Evolutionary conservation across 1,140 invertebrate genomes (phyloP).

Genomic region (Drosophila erecta): DNA sequence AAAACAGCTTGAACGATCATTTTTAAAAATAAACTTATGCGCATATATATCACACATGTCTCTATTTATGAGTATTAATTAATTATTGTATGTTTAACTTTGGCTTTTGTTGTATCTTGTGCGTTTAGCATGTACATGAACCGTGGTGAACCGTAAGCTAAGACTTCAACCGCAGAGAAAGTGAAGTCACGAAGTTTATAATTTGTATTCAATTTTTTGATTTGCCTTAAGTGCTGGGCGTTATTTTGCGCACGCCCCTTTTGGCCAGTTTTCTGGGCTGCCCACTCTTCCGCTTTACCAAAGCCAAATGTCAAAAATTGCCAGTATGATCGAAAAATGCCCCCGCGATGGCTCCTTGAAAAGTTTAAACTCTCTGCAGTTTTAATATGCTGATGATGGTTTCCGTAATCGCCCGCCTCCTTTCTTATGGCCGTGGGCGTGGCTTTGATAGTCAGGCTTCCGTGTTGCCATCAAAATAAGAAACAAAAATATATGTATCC

Average conservation of each 20-base stretch:
- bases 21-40: too few relatives aligned
- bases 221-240: conserved; percentile 47
- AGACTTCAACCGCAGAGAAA: conserved; percentile 25
- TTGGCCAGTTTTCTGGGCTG: conserved; percentile 22
- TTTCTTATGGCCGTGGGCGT: conserved; percentile 10
- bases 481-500: not conserved
- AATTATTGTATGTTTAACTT: too few relatives aligned
- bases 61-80: too few relatives aligned
- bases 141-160: not conserved
- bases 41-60: too few relatives aligned
- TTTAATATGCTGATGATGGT: conserved; percentile 26
- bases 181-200: conserved; percentile 21
- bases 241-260: conserved; percentile 22
- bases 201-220: conserved; percentile 27
- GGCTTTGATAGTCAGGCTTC: conserved; percentile 19
- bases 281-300: conserved; percentile 7
- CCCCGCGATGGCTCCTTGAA: not conserved
- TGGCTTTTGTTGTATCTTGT: too few relatives aligned
- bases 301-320: conserved; percentile 19
- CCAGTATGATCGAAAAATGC: conserved; percentile 24
- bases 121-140: conserved; percentile 4
- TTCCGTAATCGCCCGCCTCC: conserved; percentile 19
- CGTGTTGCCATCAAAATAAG: conserved; percentile 17
- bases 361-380: conserved; percentile 27
- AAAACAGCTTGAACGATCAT: too few relatives aligned